Base-by-base conservation (phyloP, 2,113 vertebrate genomes). In the Donacobius atricapilla region DNA sequence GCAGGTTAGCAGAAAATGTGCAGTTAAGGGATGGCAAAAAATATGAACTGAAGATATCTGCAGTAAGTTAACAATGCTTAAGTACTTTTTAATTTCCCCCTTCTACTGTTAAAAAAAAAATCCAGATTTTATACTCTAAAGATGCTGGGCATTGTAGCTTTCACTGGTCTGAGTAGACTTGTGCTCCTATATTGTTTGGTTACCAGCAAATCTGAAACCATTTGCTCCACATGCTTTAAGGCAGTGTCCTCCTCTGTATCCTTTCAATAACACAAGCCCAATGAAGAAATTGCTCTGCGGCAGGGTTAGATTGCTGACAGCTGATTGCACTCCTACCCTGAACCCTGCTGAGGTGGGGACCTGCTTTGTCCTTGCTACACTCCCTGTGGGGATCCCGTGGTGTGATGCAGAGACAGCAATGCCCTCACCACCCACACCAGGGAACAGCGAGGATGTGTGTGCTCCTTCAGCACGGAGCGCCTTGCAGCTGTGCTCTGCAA, bases 401-500 rank as follows among this genome's bases (percentile, higher is more conserved):
- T 0, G 1, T 0, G 9, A 19, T 60, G n/a, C 30, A 14, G 45
- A 35, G 40, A 14, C 37, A 42, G 28, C 19, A 45, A 17, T 11
- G 33, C 40, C 31, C 69, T 15, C 40, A 25, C 35, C 20, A 60
- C 28, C 45, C 54, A 5, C 58, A 9, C 2, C 37, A 73, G 50
- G 5, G 5, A 39, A 5, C 17, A 42, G 51, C 0, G 5, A 33
- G 48, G 56, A 11, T 0, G 0, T 22, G 40, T 0, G 0, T 22
- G 40, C 14, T 60, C 27, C 53, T 64, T 19, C 7, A 66, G 51
- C 8, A 0, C 3, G 3, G 35, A 47, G 10, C 37, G 2, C 17
- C 11, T 42, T 3, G 1, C 24, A 2, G 27, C 51, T 47, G 23
- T 33, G 80, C 48, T 58, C 39, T 51, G 44, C 33, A 8, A 15